Percentiles rank a stretch among this genome's conserved stretches.
Evolutionary conservation across 1,140 invertebrate genomes (phyloP).

Genomic region (Himalopsyche phryganea): DNA sequence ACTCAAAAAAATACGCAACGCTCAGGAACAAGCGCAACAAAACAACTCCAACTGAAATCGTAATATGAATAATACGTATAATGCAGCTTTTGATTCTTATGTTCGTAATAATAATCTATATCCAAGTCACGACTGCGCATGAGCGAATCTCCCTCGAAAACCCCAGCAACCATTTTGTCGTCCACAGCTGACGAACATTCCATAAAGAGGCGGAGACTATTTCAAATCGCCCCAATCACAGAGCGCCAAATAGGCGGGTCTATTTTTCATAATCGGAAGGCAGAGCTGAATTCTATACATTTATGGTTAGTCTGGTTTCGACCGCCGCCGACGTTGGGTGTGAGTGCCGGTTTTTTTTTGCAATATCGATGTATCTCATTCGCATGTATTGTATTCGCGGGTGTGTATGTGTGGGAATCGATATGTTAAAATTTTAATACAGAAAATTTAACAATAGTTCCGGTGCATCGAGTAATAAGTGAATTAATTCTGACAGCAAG

Average conservation of each 20-base stretch:
- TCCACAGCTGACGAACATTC: conserved; percentile 9
- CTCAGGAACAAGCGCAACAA: too few species aligned
- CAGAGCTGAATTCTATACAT: neutral
- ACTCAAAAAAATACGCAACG: too few species aligned
- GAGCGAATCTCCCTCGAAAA: neutral
- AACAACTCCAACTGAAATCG: too few species aligned
- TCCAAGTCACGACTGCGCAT: neutral
- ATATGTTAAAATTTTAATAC: too few species aligned
- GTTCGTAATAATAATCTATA: conserved; percentile 9
- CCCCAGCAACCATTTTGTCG: conserved; percentile 15
- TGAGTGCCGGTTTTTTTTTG: neutral
- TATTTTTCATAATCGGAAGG: conserved; percentile 5
- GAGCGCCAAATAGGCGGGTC: neutral
- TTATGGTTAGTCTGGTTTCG: conserved; percentile 11
- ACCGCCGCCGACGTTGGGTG: conserved; percentile 4
- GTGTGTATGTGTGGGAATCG: too few species aligned
- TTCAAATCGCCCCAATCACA: conserved; percentile 4
- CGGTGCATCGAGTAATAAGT: too few species aligned
- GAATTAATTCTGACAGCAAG: too few species aligned
- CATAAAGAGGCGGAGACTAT: neutral
- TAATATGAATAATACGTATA: too few species aligned
- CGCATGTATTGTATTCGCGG: too few species aligned
- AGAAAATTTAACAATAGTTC: too few species aligned
- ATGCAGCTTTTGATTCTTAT: too few species aligned
- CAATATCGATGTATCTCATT: too few species aligned